Evolutionary conservation across 2,888 invertebrate genomes (phyloP).

Genomic region (Drosophila tripunctata): DNA sequence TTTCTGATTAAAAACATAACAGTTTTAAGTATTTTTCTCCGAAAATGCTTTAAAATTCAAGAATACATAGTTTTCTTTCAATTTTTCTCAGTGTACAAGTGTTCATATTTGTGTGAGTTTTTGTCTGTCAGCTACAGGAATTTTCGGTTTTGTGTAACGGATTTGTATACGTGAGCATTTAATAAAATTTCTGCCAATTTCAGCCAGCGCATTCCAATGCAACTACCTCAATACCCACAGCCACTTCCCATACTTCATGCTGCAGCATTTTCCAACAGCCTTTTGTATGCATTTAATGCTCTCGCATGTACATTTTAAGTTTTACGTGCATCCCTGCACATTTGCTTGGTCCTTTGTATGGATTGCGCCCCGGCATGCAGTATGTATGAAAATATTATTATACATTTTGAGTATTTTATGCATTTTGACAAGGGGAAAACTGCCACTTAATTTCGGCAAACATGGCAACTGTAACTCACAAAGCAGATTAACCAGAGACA

Average conservation of each 20-base stretch:
- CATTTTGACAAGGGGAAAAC: conserved; percentile 49
- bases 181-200: conserved; percentile 79
- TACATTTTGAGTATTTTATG: conserved; percentile 44
- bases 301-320: conserved; percentile 21
- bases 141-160: conserved; percentile 78
- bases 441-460: conserved; percentile 47
- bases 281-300: conserved; percentile 68
- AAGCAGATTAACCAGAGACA: conserved; percentile 24
- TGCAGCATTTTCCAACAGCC: conserved; percentile 19
- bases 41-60: no score
- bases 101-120: conserved; percentile 22
- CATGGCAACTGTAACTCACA: conserved; percentile 31
- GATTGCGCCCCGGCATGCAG: conserved; percentile 26
- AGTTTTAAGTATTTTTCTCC: no score
- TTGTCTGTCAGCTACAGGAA: conserved; percentile 70
- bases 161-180: conserved; percentile 81
- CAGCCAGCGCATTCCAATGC: conserved; percentile 36
- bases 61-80: no score
- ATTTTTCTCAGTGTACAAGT: no score
- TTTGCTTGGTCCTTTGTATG: conserved; percentile 32
- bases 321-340: conserved; percentile 28
- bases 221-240: neutral
- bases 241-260: neutral
- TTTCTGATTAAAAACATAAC: no score
- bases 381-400: conserved; percentile 42